phyloP scores from a whole-genome alignment of 2,888 invertebrate genomes.

The Tethea ocularis region DNA sequence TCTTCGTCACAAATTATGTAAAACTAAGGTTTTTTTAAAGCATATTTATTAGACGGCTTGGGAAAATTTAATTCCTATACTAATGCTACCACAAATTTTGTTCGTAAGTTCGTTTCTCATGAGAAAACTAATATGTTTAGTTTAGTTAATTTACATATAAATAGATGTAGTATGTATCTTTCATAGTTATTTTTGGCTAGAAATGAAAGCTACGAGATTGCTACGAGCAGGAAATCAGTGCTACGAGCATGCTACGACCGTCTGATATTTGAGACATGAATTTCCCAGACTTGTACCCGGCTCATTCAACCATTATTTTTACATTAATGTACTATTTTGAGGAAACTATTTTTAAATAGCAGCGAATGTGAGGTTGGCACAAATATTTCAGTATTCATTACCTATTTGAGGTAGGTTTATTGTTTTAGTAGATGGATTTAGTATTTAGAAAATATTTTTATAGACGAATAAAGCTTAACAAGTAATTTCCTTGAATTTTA shows the following conservation, averaged over 20 bases:
- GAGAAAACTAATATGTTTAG: too few species aligned
- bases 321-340: not conserved
- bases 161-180: too few species aligned
- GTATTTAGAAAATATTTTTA: too few species aligned
- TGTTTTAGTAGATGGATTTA: not conserved
- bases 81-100: too few species aligned
- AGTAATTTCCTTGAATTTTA: too few species aligned
- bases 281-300: not conserved
- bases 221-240: not conserved
- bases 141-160: too few species aligned
- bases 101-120: too few species aligned
- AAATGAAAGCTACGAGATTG: not conserved
- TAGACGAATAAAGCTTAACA: too few species aligned
- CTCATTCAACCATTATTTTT: constrained; percentile 4
- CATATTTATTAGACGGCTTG: too few species aligned
- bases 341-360: not conserved
- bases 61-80: too few species aligned
- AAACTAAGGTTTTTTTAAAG: too few species aligned
- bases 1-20: too few species aligned
- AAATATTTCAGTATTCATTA: not conserved
- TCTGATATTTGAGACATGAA: not conserved
- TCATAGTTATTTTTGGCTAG: not conserved
- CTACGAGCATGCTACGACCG: not conserved
- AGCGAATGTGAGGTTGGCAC: not conserved
- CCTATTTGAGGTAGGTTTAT: not conserved